A percentile compares a stretch with the other conserved stretches of the same genome.
These are phyloP conservation scores for Drosophila setifemur DNA, from an alignment of 1,140 invertebrate genomes.

Conservation along the genomic window DNA sequence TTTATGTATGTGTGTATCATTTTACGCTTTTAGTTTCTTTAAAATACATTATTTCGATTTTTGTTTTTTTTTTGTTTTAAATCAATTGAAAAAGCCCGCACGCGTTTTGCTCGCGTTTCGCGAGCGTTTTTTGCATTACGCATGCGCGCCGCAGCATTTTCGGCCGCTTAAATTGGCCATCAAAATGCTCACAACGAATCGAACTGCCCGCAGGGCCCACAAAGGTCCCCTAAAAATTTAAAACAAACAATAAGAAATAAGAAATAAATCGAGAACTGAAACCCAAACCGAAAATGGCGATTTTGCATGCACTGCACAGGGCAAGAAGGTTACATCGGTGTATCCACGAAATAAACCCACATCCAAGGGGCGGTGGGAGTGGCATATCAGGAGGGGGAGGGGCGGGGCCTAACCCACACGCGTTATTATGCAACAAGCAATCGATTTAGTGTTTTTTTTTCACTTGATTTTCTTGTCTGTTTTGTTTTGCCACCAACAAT, in stretches of 20 bases:
- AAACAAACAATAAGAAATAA: not conserved
- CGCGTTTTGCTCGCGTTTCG: conserved; percentile 59
- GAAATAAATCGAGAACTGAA: conserved; percentile 43
- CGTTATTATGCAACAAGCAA: conserved; percentile 55
- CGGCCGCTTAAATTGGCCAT: conserved; percentile 51
- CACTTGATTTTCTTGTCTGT: not conserved
- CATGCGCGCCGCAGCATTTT: conserved; percentile 53
- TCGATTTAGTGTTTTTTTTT: conserved; percentile 31
- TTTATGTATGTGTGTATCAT: conserved; percentile 59
- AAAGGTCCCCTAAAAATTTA: conserved; percentile 1
- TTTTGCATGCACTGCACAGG: conserved; percentile 66
- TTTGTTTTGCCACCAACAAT: conserved; percentile 10
- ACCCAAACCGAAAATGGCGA: conserved; percentile 29
- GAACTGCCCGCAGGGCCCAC: not conserved
- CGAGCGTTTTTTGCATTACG: conserved; percentile 52
- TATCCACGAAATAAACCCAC: too few species aligned
- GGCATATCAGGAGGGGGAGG: too few species aligned
- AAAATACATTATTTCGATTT: conserved; percentile 49
- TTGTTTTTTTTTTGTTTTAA: conserved; percentile 49
- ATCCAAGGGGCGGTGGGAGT: not conserved
- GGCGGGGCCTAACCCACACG: conserved; percentile 24
- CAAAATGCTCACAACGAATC: conserved; percentile 46
- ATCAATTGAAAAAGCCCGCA: conserved; percentile 37
- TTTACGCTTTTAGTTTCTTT: conserved; percentile 65
- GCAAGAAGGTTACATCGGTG: conserved; percentile 65